These are phyloP conservation scores for Drosophila koepferae DNA, from an alignment of 2,888 invertebrate genomes.

Conservation along the genomic window DNA sequence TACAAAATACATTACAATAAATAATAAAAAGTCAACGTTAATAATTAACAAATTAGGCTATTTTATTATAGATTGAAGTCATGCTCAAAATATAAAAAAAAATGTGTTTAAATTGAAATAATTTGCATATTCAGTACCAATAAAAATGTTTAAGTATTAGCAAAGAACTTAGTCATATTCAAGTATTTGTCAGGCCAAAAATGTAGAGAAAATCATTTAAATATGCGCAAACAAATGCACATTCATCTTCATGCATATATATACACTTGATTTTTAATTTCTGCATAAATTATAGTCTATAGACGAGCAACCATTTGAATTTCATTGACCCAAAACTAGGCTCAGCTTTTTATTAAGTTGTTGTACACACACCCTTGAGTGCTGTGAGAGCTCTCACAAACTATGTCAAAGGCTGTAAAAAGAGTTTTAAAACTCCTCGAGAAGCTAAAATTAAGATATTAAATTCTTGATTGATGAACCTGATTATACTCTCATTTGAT, in stretches of 20 bases:
- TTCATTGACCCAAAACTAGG: conserved; percentile 27
- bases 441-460: not conserved
- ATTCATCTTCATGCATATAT: not conserved
- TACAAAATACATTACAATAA: too few species aligned
- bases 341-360: conserved; percentile 25
- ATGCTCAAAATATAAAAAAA: not conserved
- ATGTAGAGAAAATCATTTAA: not conserved
- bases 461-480: conserved; percentile 1
- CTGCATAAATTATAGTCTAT: conserved; percentile 12
- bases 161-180: not conserved
- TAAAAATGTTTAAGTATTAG: not conserved
- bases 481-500: conserved; percentile 5
- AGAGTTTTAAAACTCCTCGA: conserved; percentile 4
- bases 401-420: conserved; percentile 32
- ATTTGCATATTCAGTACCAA: not conserved
- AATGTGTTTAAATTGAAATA: too few species aligned
- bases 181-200: not conserved
- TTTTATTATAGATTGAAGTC: not conserved
- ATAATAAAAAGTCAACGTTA: too few species aligned
- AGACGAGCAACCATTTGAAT: conserved; percentile 1
- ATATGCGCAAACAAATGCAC: not conserved
- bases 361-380: conserved; percentile 6
- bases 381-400: not conserved
- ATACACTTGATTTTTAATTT: conserved; percentile 10
- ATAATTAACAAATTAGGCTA: too few species aligned